A percentile compares a stretch with the other conserved stretches of the same genome.
Evolutionary conservation across 1,140 invertebrate genomes (phyloP).

Genomic region (Trichomalopsis sarcophagae): DNA sequence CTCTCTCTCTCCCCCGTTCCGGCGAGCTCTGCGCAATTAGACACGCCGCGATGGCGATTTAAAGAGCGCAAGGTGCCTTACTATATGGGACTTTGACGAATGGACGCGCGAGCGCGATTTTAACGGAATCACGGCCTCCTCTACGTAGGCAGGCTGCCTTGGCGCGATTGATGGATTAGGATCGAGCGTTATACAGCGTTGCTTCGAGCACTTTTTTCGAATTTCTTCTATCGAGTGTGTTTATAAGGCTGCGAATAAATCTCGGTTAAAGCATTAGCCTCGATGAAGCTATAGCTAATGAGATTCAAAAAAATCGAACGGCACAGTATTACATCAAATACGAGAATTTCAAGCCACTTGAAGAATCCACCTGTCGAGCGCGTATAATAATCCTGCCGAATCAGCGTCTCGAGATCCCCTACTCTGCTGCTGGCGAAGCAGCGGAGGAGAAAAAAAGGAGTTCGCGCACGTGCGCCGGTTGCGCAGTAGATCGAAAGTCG

Average conservation of each 20-base stretch:
- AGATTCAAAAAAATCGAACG: neutral
- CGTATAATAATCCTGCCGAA: neutral
- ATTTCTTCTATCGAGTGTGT: too few species aligned
- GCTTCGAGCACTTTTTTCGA: neutral
- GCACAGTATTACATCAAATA: neutral
- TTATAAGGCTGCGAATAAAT: too few species aligned
- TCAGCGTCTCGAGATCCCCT: neutral
- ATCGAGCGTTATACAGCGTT: too few species aligned
- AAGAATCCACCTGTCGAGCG: constrained; percentile 20
- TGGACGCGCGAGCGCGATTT: neutral
- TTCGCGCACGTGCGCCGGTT: neutral
- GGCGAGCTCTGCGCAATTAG: constrained; percentile 10
- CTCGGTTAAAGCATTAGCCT: too few species aligned
- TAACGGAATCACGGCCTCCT: neutral
- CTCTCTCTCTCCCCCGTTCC: neutral
- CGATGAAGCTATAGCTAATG: neutral
- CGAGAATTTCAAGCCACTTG: too few species aligned
- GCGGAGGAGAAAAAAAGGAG: neutral
- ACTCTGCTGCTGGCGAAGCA: too few species aligned
- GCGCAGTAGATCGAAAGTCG: constrained; percentile 28
- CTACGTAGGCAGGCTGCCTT: neutral
- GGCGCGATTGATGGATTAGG: neutral
- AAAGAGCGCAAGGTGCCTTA: constrained; percentile 10
- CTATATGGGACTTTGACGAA: constrained; percentile 21
- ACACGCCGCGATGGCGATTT: constrained; percentile 28